Base-by-base conservation (phyloP, 2,797 vertebrate genomes). In the Chelidonichthys spinosus region DNA sequence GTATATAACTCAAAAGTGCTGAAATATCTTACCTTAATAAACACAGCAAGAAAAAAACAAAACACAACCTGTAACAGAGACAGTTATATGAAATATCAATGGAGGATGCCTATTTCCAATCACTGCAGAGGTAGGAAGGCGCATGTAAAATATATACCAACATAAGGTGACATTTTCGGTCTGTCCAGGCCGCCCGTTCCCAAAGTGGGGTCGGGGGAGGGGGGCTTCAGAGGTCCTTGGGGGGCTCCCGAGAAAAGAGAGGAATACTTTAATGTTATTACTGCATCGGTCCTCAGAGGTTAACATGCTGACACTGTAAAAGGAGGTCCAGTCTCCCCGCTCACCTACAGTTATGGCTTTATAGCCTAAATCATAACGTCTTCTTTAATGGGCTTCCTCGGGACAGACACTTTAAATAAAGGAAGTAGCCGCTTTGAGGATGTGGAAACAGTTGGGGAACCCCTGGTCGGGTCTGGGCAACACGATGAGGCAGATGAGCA, bases 1-100 rank as follows among this genome's bases (percentile, higher is more conserved):
- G 74, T 75, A 90, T 85, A 93, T 83, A 56, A 83, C 74, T 93
- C 79, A 85, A 94, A 95, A 94, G 94, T 94, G 95, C 92, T 91
- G 87, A 92, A 91, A 89, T 89, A 83, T 91, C 91, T 94, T 93
- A 92, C 90, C 91, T 92, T 92, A 90, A 90, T 83, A 94, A 90
- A 92, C 88, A 93, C 85, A 91, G 90, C 85, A 90, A 92, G 78
- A 89, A 76, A 82, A 79, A 79, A 67, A 33, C 62, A 44, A 65
- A 33, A 81, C 69, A 82, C 84, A 92, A 89, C 84, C 89, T 91
- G 84, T 85, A 92, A 93, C 82, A 86, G 70, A 83, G 73, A 86
- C 83, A 79, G 53, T 74, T 77, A 61, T 85, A 72, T 77, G 85
- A 86, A 87, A 84, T 74, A 73, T 88, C 78, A 89, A 86, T 83